Evolutionary conservation across 2,888 invertebrate genomes (phyloP), one percentile per base, ranked within the genome.

Genomic region (Lochmaea crataegi): DNA sequence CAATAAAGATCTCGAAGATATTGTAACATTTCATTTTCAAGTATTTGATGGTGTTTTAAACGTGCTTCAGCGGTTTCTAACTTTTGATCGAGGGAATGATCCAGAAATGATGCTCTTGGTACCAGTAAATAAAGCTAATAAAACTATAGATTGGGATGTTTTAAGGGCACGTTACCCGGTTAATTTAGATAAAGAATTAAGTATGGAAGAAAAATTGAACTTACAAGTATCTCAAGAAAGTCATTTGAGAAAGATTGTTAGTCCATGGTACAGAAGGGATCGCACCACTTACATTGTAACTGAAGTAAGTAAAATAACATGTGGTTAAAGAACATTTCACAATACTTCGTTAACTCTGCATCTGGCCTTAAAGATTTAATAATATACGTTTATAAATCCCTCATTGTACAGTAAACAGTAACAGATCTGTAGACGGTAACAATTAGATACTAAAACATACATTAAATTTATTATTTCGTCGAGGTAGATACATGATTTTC

Each of bases 161-260:
- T 88, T 94, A 63, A 79, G 81, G 0, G 82, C 85, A 0, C 87
- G 91, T 77, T 87, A 87, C 42, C 81, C 71, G 16, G 73, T 85
- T 1, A 83, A 92, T 42, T 85, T 85, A 9, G 85, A 87, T 2
- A 80, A 88, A 0, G 83, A 85, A 18, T 88, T 89, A 0, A 84
- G 88, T 0, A 83, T 87, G 58, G 87, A 88, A 71, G 90, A 92
- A 78, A 88, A 90, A 61, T 82, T 84, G 38, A 83, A 85, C 0
- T 84, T 91, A 64, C 75, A 83, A 0, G 91, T 94, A 11, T 87
- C 87, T 0, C 85, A 88, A 11, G 89, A 91, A 51, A 89, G 89
- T 22, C 96, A 93, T 84, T 87, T 91, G 41, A 89, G 93, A 79
- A 90, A 91, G 58, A 92, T 99, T 0, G 94, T 99, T 0, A 91